Percentiles rank a stretch among this genome's conserved stretches.
phyloP scores from a whole-genome alignment of 2,888 invertebrate genomes.

The Pantelozetes paolii region DNA sequence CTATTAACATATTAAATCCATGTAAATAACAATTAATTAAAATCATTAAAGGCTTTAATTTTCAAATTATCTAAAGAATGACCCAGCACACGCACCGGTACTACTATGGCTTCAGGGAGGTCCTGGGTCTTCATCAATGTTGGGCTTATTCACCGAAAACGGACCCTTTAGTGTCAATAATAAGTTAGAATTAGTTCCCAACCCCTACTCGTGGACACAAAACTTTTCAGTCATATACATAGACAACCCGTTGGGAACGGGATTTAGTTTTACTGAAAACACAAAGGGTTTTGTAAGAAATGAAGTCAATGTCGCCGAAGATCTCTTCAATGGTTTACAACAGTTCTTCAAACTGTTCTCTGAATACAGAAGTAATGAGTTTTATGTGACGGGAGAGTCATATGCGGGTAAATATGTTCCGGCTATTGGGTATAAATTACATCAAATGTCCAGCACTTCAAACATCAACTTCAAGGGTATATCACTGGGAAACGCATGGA shows the following conservation, averaged over 20 bases:
- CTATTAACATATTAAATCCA: too few relatives aligned
- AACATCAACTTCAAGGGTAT: constrained; percentile 64
- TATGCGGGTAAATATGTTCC: constrained; percentile 61
- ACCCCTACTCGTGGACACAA: constrained; percentile 72
- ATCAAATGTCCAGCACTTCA: not conserved
- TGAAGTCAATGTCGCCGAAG: constrained; percentile 71
- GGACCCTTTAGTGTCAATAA: constrained; percentile 65
- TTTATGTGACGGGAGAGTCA: constrained; percentile 83
- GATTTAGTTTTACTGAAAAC: constrained; percentile 78
- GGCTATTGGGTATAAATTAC: constrained; percentile 32
- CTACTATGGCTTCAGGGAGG: constrained; percentile 52
- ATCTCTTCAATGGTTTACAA: constrained; percentile 68
- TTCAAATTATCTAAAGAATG: constrained; percentile 44
- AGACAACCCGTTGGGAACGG: constrained; percentile 87
- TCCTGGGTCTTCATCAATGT: constrained; percentile 47
- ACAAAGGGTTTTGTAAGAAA: constrained; percentile 70
- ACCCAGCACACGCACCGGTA: constrained; percentile 50
- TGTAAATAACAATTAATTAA: not conserved
- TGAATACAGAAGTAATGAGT: constrained; percentile 66
- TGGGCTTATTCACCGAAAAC: constrained; percentile 59
- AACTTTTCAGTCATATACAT: constrained; percentile 77
- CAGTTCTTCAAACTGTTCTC: constrained; percentile 82
- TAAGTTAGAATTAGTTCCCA: constrained; percentile 57
- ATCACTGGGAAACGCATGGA: constrained; percentile 50
- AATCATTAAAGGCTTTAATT: not conserved